Evolutionary conservation across 2,113 vertebrate genomes (phyloP).

Genomic region (rabbit (Oryctolagus cuniculus)): mOryCun1.1 NC_091437.1:6205001-6205500

Average conservation of each 20-base stretch:
- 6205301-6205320: too few relatives aligned
- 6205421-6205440: not conserved
- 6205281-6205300: too few relatives aligned
- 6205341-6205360: not conserved
- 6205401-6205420: constrained; percentile 12
- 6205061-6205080: constrained; percentile 91
- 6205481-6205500: constrained; percentile 36
- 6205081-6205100: constrained; percentile 92
- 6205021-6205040: constrained; percentile 88
- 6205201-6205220: too few relatives aligned
- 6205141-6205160: constrained; percentile 91
- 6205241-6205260: not conserved
- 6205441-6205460: not conserved
- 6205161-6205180: constrained; percentile 84
- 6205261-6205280: not conserved
- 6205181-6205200: too few relatives aligned
- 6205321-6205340: too few relatives aligned
- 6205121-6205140: constrained; percentile 88
- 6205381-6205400: not conserved
- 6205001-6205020: constrained; percentile 81
- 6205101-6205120: constrained; percentile 89
- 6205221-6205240: not conserved
- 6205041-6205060: constrained; percentile 89
- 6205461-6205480: constrained; percentile 12
- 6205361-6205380: not conserved